Percentiles rank a stretch among this genome's conserved stretches.
phyloP scores from a whole-genome alignment of 2,888 invertebrate species.

The Notodonta dromedarius region DNA sequence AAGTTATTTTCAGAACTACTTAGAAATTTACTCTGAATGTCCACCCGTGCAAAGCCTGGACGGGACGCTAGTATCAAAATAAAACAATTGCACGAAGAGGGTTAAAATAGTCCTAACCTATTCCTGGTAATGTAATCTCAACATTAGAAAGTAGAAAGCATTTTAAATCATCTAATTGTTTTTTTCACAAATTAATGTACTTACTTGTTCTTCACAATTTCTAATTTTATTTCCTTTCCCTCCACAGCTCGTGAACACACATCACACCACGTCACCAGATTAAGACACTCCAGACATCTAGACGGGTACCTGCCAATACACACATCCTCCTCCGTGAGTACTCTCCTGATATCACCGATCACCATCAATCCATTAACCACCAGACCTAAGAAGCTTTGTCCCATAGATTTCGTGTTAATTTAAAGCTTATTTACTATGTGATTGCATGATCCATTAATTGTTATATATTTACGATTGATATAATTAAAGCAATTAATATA shows the following conservation, averaged over 20 bases:
- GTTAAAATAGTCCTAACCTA: no score
- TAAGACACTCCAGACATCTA: constrained; percentile 74
- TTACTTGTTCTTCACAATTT: neutral
- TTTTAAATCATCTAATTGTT: no score
- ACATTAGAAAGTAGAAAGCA: no score
- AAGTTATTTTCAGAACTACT: no score
- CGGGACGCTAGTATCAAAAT: no score
- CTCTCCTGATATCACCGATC: constrained; percentile 24
- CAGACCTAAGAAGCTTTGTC: constrained; percentile 59
- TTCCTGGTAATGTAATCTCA: no score
- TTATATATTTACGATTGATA: constrained; percentile 20
- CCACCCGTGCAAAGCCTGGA: no score
- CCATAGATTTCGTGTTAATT: constrained; percentile 70
- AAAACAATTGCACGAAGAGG: no score
- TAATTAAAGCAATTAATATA: constrained; percentile 13
- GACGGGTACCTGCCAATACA: constrained; percentile 65
- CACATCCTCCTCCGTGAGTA: constrained; percentile 69
- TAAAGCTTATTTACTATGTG: constrained; percentile 59
- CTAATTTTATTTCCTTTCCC: constrained; percentile 30
- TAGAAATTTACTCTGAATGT: no score
- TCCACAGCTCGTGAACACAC: constrained; percentile 72
- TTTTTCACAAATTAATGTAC: no score
- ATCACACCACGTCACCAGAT: constrained; percentile 72
- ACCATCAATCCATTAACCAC: constrained; percentile 38
- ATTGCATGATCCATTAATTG: constrained; percentile 19